Conservation (phyloP, 2,797 vertebrate species). For the Chromobotia macracanthus region DNA sequence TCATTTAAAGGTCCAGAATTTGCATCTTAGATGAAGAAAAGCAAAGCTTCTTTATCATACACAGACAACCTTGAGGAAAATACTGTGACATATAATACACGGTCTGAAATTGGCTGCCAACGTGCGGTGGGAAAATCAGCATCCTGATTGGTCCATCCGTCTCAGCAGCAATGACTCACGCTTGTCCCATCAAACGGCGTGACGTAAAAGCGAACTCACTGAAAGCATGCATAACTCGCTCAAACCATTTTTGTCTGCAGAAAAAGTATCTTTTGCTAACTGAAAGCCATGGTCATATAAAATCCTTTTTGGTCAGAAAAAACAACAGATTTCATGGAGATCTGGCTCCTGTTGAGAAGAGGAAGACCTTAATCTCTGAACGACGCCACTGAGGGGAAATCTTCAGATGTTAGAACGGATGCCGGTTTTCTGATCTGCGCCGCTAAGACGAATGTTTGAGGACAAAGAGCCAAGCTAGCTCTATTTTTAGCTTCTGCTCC, state of each 20-base stretch:
- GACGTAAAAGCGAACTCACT: conserved; percentile 16
- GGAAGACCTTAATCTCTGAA: conserved; percentile 20
- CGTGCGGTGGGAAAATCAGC: neutral
- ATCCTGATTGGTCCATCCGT: conserved; percentile 19
- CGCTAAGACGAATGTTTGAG: conserved; percentile 28
- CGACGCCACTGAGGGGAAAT: conserved; percentile 10
- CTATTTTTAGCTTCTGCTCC: conserved; percentile 40
- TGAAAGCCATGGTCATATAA: neutral
- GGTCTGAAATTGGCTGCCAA: conserved; percentile 1
- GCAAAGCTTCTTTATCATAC: neutral
- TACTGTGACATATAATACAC: neutral
- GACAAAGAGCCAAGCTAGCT: conserved; percentile 1
- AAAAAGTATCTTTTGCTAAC: neutral
- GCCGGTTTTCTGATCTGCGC: conserved; percentile 1
- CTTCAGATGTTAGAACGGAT: neutral
- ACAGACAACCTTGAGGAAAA: conserved; percentile 39
- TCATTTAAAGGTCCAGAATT: neutral
- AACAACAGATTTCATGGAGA: conserved; percentile 16
- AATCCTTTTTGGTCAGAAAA: neutral
- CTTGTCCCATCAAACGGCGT: conserved; percentile 9
- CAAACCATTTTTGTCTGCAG: neutral
- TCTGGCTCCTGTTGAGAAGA: neutral
- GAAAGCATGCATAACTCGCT: neutral
- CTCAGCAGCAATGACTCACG: conserved; percentile 52
- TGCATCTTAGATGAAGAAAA: neutral